Evolutionary conservation across 2,888 invertebrate species (phyloP), one percentile per base, ranked within the genome.

Genomic region (Mythimna impura): DNA sequence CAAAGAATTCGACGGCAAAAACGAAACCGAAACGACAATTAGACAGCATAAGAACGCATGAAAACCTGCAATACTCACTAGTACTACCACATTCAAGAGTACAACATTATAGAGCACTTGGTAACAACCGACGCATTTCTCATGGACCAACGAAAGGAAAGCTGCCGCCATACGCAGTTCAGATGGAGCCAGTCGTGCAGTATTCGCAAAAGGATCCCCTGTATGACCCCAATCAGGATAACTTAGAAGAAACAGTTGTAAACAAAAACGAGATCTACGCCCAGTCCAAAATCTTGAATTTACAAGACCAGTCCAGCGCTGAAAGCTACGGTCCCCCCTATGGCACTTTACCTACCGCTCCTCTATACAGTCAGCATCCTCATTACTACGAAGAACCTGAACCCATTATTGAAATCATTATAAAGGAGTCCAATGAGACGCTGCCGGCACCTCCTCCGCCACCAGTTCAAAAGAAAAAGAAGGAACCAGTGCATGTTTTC

Each of bases 371-470:
- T 60, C 95, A 96, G 34, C 93, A 93, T 65, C 97, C 93, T 3
- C 92, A 97, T 66, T 97, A 97, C 87, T 96, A 97, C 81, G 97
- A 98, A 90, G 98, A 98, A 67, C 98, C 98, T 0, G 98, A 98
- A 89, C 98, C 98, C 8, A 99, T 99, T 30, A 99, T 99, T 86
- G 99, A 99, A 94, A 99, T 99, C 83, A 99, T 99, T 78, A 98
- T 99, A 67, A 98, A 98, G 89, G 98, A 99, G 92, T 98, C 98
- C 0, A 99, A 99, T 89, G 98, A 98, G 88, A 97, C 98, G 0
- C 90, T 98, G 3, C 97, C 98, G 3, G 97, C 98, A 3, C 96
- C 97, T 7, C 97, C 97, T 2, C 95, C 96, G 12, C 96, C 96
- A 3, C 96, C 96, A 22, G 92, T 97, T 20, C 92, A 86, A 20